Percentiles rank a stretch among this genome's conserved stretches.
phyloP scores from a whole-genome alignment of 2,888 invertebrate species.

The Diaphora mendica region DNA sequence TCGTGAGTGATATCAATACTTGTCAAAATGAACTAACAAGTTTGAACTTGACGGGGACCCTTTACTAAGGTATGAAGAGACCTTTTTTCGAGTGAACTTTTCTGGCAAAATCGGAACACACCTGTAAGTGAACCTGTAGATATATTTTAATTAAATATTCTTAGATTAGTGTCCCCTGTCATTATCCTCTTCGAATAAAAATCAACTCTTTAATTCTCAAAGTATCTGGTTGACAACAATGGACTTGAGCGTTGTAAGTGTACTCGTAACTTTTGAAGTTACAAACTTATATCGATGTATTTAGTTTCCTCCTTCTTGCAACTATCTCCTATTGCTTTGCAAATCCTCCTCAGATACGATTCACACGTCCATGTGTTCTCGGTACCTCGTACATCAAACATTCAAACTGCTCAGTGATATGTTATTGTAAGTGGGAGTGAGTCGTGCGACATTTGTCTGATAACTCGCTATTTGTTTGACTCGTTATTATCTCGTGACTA shows the following conservation, averaged over 20 bases:
- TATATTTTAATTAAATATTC: background rate
- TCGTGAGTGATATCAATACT: background rate
- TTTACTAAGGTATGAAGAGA: background rate
- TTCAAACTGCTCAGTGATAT: background rate
- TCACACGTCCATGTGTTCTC: background rate
- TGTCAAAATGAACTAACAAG: background rate
- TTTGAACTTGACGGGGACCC: background rate
- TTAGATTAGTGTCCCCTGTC: background rate
- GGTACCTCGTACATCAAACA: background rate
- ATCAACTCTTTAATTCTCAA: background rate
- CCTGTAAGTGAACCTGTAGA: background rate
- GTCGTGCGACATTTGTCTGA: background rate
- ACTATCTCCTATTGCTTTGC: background rate
- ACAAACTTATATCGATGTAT: background rate
- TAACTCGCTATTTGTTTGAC: background rate
- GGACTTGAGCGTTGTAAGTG: background rate
- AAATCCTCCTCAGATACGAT: no score
- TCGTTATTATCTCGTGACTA: background rate
- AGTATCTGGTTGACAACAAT: background rate
- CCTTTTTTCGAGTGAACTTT: background rate
- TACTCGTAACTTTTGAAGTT: background rate
- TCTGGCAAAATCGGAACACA: background rate
- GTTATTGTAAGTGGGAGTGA: background rate
- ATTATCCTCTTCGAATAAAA: background rate
- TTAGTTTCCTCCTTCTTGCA: background rate